Base-by-base conservation (phyloP, 2,113 vertebrate genomes). In the Apus apus region DNA sequence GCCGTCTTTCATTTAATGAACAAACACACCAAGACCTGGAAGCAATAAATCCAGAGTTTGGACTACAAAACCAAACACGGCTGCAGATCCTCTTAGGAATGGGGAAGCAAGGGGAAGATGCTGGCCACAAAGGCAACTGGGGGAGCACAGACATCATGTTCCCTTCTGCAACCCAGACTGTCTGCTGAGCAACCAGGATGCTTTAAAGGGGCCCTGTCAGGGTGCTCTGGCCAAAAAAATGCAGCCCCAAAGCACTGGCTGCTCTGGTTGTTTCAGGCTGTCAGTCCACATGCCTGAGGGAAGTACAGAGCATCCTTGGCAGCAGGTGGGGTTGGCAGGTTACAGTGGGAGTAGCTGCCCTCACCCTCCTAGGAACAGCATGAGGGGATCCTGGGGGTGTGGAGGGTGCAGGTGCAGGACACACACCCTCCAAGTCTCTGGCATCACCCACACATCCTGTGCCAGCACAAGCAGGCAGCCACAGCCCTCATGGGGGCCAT, bases 21-120 rank as follows among this genome's bases (percentile, higher is more conserved):
- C 92, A 95, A 94, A 93, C 90, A 89, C 66, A 66, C 38, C 43
- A 58, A 76, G 94, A 96, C 91, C 95, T 97, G 96, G 96, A 96
- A 96, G 95, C 94, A 96, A 96, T 95, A 96, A 94, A 95, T 95
- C 94, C 83, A 68, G 83, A 77, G 75, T 73, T 1, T 65, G 89
- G 93, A 94, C 81, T 88, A 68, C 83, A 82, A 94, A 95, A 81
- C 91, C 70, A 96, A 95, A 90, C 93, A 94, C 1, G 51, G 30
- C 66, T 71, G 73, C 58, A 62, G 70, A 48, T 80, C 78, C 26
- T 53, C 36, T 84, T 82, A 36, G 48, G 67, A 95, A 93, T 0
- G 8, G 15, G 32, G 36, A n/a, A 64, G 56, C 1, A 4, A 62
- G 77, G 75, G 72, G 75, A 83, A 76, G 57, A 80, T 14, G 73